phyloP scores from a whole-genome alignment of 2,113 vertebrate genomes.

The Lagenorhynchus albirostris region DNA sequence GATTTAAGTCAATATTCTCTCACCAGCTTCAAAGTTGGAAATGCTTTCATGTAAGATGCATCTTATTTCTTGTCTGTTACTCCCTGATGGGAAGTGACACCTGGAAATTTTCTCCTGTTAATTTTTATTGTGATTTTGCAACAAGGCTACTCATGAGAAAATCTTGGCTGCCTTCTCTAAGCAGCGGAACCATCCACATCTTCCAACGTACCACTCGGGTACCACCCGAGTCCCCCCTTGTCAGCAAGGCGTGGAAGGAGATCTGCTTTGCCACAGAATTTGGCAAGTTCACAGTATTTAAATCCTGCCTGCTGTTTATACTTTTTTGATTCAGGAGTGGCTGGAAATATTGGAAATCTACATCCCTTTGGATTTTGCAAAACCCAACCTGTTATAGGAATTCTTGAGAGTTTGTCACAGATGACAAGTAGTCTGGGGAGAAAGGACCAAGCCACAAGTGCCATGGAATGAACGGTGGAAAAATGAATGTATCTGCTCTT shows the following conservation, averaged over 20 bases:
- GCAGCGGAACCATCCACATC: fast-evolving
- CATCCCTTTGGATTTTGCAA: conserved; percentile 2
- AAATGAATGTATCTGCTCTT: not conserved
- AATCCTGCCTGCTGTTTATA: not conserved
- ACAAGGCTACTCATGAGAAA: conserved; percentile 30
- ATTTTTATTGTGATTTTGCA: conserved; percentile 80
- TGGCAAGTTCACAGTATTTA: conserved; percentile 8
- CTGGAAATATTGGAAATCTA: conserved; percentile 41
- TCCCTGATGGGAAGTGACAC: conserved; percentile 77
- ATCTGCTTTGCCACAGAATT: not conserved
- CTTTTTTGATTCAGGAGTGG: not conserved
- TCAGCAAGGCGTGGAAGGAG: not conserved
- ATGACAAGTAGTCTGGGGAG: not conserved
- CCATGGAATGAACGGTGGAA: not conserved
- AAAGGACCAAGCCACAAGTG: not conserved
- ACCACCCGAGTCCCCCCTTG: not conserved
- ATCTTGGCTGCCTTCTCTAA: not conserved
- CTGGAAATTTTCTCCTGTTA: conserved; percentile 73
- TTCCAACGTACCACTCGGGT: not conserved
- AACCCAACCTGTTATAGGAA: not conserved
- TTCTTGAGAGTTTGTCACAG: conserved; percentile 6
- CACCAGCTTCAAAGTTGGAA: conserved; percentile 78
- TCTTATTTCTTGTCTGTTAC: conserved; percentile 75
- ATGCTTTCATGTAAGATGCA: conserved; percentile 70
- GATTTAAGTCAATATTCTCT: conserved; percentile 78